Percentiles rank a stretch among this genome's conserved stretches.
phyloP scores from a whole-genome alignment of 2,113 vertebrate genomes.

The Phrynocephalus versicolor region DNA sequence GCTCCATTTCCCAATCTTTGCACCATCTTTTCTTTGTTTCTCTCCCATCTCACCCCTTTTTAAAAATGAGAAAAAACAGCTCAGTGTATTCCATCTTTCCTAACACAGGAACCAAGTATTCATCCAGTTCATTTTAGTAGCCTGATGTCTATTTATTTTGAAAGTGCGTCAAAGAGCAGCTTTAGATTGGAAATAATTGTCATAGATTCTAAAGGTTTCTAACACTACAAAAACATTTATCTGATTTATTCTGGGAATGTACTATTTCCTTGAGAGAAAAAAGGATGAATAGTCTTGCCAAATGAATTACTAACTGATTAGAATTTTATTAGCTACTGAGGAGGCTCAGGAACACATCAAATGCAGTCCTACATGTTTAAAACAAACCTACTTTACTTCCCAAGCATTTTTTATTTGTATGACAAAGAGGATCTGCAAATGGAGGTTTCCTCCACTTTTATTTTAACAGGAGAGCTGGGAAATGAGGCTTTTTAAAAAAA shows the following conservation, averaged over 20 bases:
- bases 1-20: slow-evolving; percentile 40
- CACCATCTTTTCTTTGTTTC: slow-evolving; percentile 12
- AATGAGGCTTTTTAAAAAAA: slow-evolving; percentile 27
- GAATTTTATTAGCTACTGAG: slow-evolving; percentile 63
- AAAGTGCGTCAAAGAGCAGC: slow-evolving; percentile 11
- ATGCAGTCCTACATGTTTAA: slow-evolving; percentile 48
- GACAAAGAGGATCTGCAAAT: slow-evolving; percentile 35
- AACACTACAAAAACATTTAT: slow-evolving; percentile 54
- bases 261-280: slow-evolving; percentile 45
- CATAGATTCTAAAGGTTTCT: slow-evolving; percentile 43
- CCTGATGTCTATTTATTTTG: slow-evolving; percentile 35
- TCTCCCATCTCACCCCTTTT: not conserved
- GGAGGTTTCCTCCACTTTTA: slow-evolving; percentile 17
- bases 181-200: slow-evolving; percentile 40
- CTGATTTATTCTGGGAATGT: slow-evolving; percentile 54
- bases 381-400: slow-evolving; percentile 59
- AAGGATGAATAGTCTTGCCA: slow-evolving; percentile 58
- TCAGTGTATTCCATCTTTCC: slow-evolving; percentile 37
- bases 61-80: slow-evolving; percentile 42
- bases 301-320: slow-evolving; percentile 59
- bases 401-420: slow-evolving; percentile 48
- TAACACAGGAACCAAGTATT: slow-evolving; percentile 63
- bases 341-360: slow-evolving; percentile 35
- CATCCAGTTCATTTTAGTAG: slow-evolving; percentile 48
- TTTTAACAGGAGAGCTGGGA: slow-evolving; percentile 34